Base-by-base conservation (phyloP, 2,113 vertebrate genomes). In the Mesembrinibis cayennensis region DNA sequence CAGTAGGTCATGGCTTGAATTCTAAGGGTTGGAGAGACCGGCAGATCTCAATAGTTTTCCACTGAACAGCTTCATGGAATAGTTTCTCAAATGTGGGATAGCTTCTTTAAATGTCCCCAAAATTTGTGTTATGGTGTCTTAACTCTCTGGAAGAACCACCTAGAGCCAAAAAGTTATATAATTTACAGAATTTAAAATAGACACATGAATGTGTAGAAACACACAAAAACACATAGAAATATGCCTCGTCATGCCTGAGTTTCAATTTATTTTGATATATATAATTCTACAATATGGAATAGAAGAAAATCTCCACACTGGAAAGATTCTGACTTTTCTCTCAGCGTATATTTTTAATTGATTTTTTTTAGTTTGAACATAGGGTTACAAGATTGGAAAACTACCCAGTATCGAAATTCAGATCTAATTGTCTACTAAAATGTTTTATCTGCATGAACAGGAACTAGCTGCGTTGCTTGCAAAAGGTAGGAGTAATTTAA, bases 251-350 rank as follows among this genome's bases (percentile, higher is more conserved):
- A 52, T 9, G 49, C 9, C 10, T 13, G 11, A 74, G 6, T 59
- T 92, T 82, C 38, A 59, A 56, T 71, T 63, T 79, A 36, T 71
- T 82, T 73, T 59, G 38, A 65, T 2, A 2, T 27, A 62, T 27
- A 77, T 25, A 16, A 61, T 70, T 20, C 2, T 45, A 84, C 22
- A 59, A 21, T 10, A 29, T 63, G 6, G 23, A 82, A 53, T 8
- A 82, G 32, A 85, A 82, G 16, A 66, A 63, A 66, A 82, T 84
- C 6, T 72, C 26, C 19, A 50, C 9, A 7, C 5, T 78, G 66
- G 45, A 72, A 90, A 84, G 80, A 89, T 93, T 92, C 90, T 96
- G 63, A 84, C 53, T 89, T 97, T 96, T 91, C 65, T 91, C 59
- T 87, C 52, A 77, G 65, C 89, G 9, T 89, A 89, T 82, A 94